Percentiles rank a stretch among this genome's conserved stretches.
phyloP scores from a whole-genome alignment of 2,113 vertebrate genomes.

The Colinus virginianus region DNA sequence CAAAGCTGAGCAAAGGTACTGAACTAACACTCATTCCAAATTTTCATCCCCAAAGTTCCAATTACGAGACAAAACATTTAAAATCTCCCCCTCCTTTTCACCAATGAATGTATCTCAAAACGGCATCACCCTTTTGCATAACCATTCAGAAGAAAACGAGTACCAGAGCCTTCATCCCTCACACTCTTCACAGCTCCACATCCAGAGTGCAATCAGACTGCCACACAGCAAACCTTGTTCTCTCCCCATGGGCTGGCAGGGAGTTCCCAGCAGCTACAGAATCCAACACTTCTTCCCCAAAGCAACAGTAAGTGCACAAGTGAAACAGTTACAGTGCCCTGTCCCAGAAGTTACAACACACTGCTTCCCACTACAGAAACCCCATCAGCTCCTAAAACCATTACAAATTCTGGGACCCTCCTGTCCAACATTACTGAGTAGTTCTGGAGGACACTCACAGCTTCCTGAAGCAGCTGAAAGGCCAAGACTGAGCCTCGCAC shows the following conservation, averaged over 20 bases:
- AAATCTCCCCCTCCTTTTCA: neutral
- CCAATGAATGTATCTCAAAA: neutral
- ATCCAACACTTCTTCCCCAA: neutral
- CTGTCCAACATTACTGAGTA: neutral
- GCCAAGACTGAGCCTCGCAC: neutral
- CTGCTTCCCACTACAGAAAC: neutral
- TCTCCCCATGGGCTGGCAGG: rapidly evolving
- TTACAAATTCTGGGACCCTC: conserved; percentile 3
- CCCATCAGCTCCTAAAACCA: neutral
- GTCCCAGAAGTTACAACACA: neutral
- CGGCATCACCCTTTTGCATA: neutral
- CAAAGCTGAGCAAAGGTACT: neutral
- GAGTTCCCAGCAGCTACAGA: neutral
- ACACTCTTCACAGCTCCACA: neutral
- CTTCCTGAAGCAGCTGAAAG: neutral
- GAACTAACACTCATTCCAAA: neutral
- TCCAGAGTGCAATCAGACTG: neutral
- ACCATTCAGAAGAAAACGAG: neutral
- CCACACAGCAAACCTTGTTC: neutral
- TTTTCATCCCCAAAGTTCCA: neutral
- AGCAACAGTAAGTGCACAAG: neutral
- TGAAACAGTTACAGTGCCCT: neutral
- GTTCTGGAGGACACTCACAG: neutral
- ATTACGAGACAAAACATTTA: neutral
- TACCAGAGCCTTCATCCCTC: neutral